Conservation (phyloP, 2,888 invertebrate genomes). For the Scelioninae gen. 1 region DNA sequence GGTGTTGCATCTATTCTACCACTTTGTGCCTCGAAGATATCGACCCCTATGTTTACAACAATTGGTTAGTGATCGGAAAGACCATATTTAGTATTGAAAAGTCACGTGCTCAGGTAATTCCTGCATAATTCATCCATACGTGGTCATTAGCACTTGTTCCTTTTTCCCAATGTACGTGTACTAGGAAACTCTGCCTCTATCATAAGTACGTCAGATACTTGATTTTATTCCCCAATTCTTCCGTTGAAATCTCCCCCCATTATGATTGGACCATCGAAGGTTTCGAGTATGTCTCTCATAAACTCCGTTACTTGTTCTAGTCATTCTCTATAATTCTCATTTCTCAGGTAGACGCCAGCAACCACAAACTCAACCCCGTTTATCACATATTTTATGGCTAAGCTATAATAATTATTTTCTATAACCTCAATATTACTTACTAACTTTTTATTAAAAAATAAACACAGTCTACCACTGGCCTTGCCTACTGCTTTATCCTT, state of each 20-base stretch:
- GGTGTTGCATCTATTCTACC: too few species aligned
- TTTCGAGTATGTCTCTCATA: neutral
- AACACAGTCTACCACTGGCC: neutral
- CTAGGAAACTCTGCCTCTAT: neutral
- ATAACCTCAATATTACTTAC: neutral
- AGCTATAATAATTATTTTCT: neutral
- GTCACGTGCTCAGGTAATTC: neutral
- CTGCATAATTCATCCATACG: conserved; percentile 1
- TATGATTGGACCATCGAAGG: neutral
- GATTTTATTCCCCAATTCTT: neutral
- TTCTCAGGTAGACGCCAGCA: neutral
- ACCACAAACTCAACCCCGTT: neutral
- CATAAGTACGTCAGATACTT: neutral
- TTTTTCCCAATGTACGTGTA: neutral
- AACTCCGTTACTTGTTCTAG: neutral
- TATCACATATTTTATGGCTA: neutral
- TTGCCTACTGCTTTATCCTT: neutral
- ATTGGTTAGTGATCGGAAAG: conserved; percentile 25
- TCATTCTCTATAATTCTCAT: neutral
- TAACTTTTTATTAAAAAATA: neutral
- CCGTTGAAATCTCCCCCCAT: conserved; percentile 14
- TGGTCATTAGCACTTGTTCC: conserved; percentile 4
- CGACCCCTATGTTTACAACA: too few species aligned
- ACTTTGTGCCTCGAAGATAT: too few species aligned
- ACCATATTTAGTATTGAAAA: conserved; percentile 3